A percentile compares a stretch with the other conserved stretches of the same genome.
These are phyloP conservation scores for Gymnodraco acuticeps DNA, from an alignment of 2,797 vertebrate genomes.

Conservation along the genomic window DNA sequence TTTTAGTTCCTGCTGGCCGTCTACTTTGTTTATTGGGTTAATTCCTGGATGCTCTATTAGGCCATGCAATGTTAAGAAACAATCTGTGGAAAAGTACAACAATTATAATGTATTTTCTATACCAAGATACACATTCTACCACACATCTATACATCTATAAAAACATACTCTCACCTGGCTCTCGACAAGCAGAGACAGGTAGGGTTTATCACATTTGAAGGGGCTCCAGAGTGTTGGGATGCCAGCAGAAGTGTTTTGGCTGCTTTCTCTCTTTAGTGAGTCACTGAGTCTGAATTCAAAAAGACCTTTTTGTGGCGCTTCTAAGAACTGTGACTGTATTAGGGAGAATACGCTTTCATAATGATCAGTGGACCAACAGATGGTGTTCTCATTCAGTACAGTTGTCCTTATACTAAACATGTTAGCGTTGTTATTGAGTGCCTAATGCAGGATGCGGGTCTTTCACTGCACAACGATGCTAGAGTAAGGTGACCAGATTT, in stretches of 20 bases:
- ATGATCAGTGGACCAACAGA: slow-evolving; percentile 6
- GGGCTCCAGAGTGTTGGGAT: slow-evolving; percentile 34
- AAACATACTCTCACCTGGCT: neutral
- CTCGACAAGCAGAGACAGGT: slow-evolving; percentile 18
- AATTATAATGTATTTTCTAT: slow-evolving; percentile 7
- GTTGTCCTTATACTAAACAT: neutral
- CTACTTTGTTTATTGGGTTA: slow-evolving; percentile 43
- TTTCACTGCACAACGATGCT: neutral
- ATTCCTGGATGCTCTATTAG: slow-evolving; percentile 41
- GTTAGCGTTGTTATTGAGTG: neutral
- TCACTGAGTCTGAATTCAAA: slow-evolving; percentile 43
- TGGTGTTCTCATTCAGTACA: too few relatives aligned
- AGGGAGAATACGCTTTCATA: slow-evolving; percentile 27
- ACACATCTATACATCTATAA: slow-evolving; percentile 21
- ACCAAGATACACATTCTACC: neutral
- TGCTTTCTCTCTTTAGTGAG: slow-evolving; percentile 41
- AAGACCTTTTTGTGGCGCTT: slow-evolving; percentile 2
- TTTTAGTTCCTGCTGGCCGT: slow-evolving; percentile 23
- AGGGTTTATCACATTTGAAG: slow-evolving; percentile 6
- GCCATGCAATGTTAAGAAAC: slow-evolving; percentile 21
- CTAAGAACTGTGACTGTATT: slow-evolving; percentile 30
- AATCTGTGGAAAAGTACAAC: slow-evolving; percentile 9
- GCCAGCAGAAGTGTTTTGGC: slow-evolving; percentile 37
- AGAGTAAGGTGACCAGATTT: too few relatives aligned
- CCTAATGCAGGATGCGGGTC: neutral